Conservation (phyloP, 2,113 vertebrate genomes). For the Hemicordylus capensis region DNA sequence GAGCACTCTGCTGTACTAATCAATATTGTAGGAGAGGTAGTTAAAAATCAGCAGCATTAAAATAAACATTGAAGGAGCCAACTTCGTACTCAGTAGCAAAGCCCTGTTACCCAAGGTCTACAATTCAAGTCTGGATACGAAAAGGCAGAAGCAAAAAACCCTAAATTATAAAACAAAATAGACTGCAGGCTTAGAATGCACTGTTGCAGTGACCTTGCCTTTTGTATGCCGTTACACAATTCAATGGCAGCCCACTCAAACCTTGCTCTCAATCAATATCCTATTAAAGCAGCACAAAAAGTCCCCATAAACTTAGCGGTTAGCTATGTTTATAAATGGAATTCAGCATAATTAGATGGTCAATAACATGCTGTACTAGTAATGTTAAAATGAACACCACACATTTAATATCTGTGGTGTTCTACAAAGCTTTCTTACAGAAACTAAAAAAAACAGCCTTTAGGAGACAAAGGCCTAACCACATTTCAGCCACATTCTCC, state of each 20-base stretch:
- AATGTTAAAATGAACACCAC: slow-evolving; percentile 83
- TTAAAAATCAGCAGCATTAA: slow-evolving; percentile 56
- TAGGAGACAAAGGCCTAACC: slow-evolving; percentile 55
- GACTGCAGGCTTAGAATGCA: slow-evolving; percentile 69
- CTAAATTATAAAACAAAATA: slow-evolving; percentile 78
- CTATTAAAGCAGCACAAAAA: slow-evolving; percentile 96
- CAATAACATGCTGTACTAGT: slow-evolving; percentile 83
- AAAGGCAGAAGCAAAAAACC: slow-evolving; percentile 42
- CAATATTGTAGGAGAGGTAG: slow-evolving; percentile 38
- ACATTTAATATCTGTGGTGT: slow-evolving; percentile 72
- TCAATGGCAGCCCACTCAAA: slow-evolving; percentile 94
- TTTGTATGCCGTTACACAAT: slow-evolving; percentile 94
- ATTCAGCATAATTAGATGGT: slow-evolving; percentile 89
- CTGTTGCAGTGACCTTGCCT: slow-evolving; percentile 89
- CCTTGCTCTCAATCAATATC: slow-evolving; percentile 98
- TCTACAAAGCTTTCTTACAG: slow-evolving; percentile 49
- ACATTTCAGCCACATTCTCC: slow-evolving; percentile 29
- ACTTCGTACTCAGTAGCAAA: slow-evolving; percentile 58
- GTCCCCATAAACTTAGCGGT: slow-evolving; percentile 92
- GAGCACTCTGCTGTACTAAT: slow-evolving; percentile 55
- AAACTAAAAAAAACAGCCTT: slow-evolving; percentile 6
- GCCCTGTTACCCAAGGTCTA: slow-evolving; percentile 51
- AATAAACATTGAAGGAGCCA: slow-evolving; percentile 67
- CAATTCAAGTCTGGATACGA: slow-evolving; percentile 59
- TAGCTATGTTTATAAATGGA: slow-evolving; percentile 93